Evolutionary conservation across 2,113 vertebrate genomes (phyloP), one percentile per base, ranked within the genome.

Genomic region (Brachyistius frenatus): DNA sequence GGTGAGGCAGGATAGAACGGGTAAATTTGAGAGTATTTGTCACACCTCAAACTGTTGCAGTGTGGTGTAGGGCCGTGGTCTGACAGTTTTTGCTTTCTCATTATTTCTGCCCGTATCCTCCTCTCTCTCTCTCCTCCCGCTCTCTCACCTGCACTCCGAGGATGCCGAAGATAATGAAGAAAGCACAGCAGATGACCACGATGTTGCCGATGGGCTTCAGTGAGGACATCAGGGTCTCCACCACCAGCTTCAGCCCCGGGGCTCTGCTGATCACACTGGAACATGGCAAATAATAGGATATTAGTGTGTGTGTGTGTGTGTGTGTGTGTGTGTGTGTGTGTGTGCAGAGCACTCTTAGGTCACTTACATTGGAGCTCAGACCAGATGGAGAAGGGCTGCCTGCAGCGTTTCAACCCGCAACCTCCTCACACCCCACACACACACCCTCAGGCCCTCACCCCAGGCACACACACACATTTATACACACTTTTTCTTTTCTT

Each of bases 131-230:
- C 41, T 31, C 49, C 47, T 31, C 44, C 5, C 44, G 7, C 44
- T 46, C n/a, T 44, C 95, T 93, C 80, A 99, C 98, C 98, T 99
- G 98, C 10, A 99, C 98, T 85, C 98, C 98, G 66, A 99, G 91
- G 93, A 99, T 99, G 83, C 98, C 98, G 55, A 99, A 99, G 92
- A 99, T 99, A 86, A 99, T 99, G 95, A 99, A 99, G 92, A 99
- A 99, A 79, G 98, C 98, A 83, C 98, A 99, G 93, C 98, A 99
- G 93, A 99, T 99, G 91, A 99, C 97, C 92, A 99, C 98, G 0
- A 99, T 99, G 91, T 99, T 99, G 71, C 98, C 98, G 6, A 99
- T 99, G 78, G 98, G 98, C 88, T 99, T 99, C 81, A 99, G 94
- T 0, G 98, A 99, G 0, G 98, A 99, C 97, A 99, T 99, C 74